Base-by-base conservation (phyloP, 1,140 invertebrate species). In the Drosophila prosaltans region DNA sequence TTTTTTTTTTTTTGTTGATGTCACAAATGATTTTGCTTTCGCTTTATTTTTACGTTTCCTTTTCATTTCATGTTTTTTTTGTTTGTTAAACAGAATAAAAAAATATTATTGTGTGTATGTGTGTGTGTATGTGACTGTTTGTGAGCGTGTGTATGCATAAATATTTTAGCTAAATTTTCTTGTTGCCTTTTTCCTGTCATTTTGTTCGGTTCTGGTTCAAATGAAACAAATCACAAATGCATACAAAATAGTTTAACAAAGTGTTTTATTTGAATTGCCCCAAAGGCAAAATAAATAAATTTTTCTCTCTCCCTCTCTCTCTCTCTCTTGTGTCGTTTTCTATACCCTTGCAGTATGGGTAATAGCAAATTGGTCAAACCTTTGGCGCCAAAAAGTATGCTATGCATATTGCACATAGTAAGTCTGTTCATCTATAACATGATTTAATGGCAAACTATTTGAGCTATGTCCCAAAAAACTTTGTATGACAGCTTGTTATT, bases 241-340 rank as follows among this genome's bases (percentile, higher is more conserved):
- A 77, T 84, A 78, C 70, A 72, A 83, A 82, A 82, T 82, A 74
- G 80, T 51, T 81, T 81, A 76, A 74, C 58, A 82, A 74, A 74
- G 70, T 78, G 65, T 74, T 66, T 74, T 74, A 74, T 65, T 58
- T 67, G 68, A 75, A 75, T 51, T 58, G 73, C 36, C 65, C 73
- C 74, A 39, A 65, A 60, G 74, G 65, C 65, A 51, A 64, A 61
- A 45, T 21, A 55, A 60, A 57, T 32, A 59, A 16, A 59, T 30
- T 1, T 59, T 59, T 59, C n/a, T 76, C 73, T 75, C 58, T 75
- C 40, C 43, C 11, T 68, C 26, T 24, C 28, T 30, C 5, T 30
- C 3, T 63, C 45, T 39, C 32, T 41, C 21, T 24, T 26, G 1
- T 65, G 21, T 28, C 8, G 45, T 41, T 65, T 68, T 57, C 36